phyloP scores from a whole-genome alignment of 2,113 vertebrate species.

The Catagonus wagneri region DNA sequence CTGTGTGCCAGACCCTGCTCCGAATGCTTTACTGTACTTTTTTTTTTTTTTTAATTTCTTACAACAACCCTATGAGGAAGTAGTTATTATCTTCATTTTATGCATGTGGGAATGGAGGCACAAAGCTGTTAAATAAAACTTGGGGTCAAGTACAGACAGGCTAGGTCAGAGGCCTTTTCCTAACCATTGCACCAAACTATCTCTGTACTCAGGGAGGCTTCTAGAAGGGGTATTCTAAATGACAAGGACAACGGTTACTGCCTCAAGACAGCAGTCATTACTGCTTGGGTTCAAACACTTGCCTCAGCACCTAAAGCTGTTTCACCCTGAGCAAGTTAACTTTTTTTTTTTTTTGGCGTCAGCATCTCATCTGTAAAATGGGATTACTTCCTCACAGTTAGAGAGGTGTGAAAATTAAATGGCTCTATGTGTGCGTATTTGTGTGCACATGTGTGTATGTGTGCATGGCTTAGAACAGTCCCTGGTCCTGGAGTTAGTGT shows the following conservation, averaged over 20 bases:
- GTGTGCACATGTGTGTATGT: background rate
- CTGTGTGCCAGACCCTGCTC: background rate
- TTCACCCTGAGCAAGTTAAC: background rate
- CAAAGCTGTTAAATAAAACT: background rate
- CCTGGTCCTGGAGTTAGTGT: background rate
- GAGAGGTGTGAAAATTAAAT: background rate
- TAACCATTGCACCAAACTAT: background rate
- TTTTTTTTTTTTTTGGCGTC: background rate
- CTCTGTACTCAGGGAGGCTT: background rate
- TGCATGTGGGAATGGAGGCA: background rate
- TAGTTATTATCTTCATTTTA: background rate
- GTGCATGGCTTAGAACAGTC: background rate
- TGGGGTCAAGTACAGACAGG: background rate
- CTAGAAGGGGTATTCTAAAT: background rate
- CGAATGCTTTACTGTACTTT: background rate
- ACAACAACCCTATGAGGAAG: background rate
- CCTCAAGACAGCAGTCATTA: background rate
- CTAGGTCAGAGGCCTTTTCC: background rate
- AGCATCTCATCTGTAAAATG: conserved; percentile 7
- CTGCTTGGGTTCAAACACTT: background rate
- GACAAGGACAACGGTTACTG: background rate
- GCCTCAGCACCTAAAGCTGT: background rate
- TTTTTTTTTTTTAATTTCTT: background rate
- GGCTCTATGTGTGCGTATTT: background rate
- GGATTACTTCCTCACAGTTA: background rate